Evolutionary conservation across 2,888 invertebrate genomes (phyloP), one percentile per base, ranked within the genome.

Genomic region (Ferdinandea cuprea): DNA sequence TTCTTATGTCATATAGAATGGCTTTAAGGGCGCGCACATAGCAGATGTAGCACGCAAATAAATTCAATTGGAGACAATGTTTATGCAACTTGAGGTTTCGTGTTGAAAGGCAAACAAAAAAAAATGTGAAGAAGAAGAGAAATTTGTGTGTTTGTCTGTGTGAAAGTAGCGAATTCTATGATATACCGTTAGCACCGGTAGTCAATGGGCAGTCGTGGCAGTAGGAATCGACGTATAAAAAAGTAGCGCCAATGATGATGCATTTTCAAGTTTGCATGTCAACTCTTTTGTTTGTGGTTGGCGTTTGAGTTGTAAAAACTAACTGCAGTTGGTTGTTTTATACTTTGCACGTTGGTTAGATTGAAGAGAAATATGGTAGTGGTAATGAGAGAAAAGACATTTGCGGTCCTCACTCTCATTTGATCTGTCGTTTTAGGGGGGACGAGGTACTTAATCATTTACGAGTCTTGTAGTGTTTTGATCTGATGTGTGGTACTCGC

Each of bases 1-100:
- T 54, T 56, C 44, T 54, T 54, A 74, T 69, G 63, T 63, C 52
- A 69, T 72, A 69, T 72, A 68, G 54, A 35, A 35, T 19, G 44
- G 19, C 19, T 44, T 7, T 54, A 71, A 78, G 72, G 77, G 83
- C 76, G 83, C 76, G 13, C 52, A 54, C 21, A n/a, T 48, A 65
- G 77, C 83, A 83, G 83, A 72, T 83, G 83, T 77, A 21, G 83
- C 83, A 83, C 83, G 83, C 83, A 83, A 83, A 83, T 83, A 72
- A 83, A 83, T 83, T 81, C 61, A 66, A 72, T 61, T 66, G 71
- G 61, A n/a, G 83, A 77, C 77, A 66, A 66, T 77, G 72, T 77
- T 77, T 77, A 63, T 77, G 61, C 77, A 77, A 77, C 69, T 77
- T 69, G 77, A 77, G 77, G 69, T 69, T 63, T 69, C 30, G 30